Percentiles rank a stretch among this genome's conserved stretches.
These are phyloP conservation scores for Aphelinus atriplicis DNA, from an alignment of 1,140 invertebrate species.

Conservation along the genomic window DNA sequence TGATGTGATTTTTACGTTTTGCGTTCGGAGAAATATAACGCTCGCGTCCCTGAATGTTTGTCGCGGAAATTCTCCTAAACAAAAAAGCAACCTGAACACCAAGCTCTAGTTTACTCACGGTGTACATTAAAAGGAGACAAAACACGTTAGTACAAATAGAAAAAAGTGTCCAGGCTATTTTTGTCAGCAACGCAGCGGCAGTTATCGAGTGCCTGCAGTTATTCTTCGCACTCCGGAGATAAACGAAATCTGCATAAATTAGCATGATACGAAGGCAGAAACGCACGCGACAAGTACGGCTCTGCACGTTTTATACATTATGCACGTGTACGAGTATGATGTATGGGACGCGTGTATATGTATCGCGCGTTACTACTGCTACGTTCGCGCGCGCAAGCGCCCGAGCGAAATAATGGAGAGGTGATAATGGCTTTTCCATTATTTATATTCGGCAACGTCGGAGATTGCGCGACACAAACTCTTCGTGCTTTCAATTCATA, in stretches of 20 bases:
- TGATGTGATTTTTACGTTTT: no score
- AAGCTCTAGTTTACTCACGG: no score
- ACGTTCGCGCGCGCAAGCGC: neutral
- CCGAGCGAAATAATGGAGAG: constrained; percentile 6
- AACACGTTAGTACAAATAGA: no score
- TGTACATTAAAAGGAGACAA: no score
- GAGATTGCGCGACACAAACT: neutral
- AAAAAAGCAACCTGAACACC: no score
- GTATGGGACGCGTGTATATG: neutral
- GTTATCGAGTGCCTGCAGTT: constrained; percentile 12
- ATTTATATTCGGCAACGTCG: constrained; percentile 7
- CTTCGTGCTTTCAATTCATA: no score
- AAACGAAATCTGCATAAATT: constrained; percentile 38
- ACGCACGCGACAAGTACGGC: constrained; percentile 20
- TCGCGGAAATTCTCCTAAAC: no score
- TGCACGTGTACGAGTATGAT: neutral
- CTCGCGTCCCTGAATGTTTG: no score
- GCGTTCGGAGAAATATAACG: no score
- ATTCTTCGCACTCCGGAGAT: constrained; percentile 19
- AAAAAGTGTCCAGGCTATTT: no score
- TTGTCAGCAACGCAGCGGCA: neutral
- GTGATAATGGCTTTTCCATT: constrained; percentile 33
- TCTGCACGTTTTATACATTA: neutral
- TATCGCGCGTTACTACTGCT: neutral
- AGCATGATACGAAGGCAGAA: constrained; percentile 24